Base-by-base conservation (phyloP, 2,113 vertebrate genomes). In the Apodemus speciosus region DNA sequence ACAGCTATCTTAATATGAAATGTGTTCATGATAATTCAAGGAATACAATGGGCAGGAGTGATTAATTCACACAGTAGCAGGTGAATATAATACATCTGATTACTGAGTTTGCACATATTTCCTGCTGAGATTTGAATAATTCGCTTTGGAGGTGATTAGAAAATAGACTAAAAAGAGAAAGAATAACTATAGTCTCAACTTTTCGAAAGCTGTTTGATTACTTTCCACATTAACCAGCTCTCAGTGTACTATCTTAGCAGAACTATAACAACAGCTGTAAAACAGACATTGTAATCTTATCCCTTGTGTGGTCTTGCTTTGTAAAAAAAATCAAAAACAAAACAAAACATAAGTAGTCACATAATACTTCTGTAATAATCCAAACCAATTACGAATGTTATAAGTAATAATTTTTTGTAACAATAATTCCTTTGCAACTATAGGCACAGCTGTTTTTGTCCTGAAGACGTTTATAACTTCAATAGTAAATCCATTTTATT, bases 21-120 rank as follows among this genome's bases (percentile, higher is more conserved):
- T 76, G 53, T 77, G 25, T 69, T 92, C 60, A 72, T 49, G 27
- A 43, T 92, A 90, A 92, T 92, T 95, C 35, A 60, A 66, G 15
- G 38, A 94, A 56, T 80, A 72, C 3, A 72, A 56, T 89, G 5
- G 60, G 23, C 32, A 40, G 30, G 27, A 83, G 30, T 87, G 35
- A 92, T 84, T 92, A 95, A 94, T 83, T 85, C 53, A 77, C 89
- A 79, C 6, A 7, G 15, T 68, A 71, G 15, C 1, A n/a, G 80
- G 7, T 86, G 89, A 94, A 92, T 79, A 87, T 11, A 75, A 71
- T 81, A 32, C 20, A 86, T 86, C n/a, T 89, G 73, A 92, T 92
- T 95, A 76, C 2, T 86, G 69, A 77, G 51, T 93, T 95, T 85
- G n/a, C 79, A 93, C 68, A n/a, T 69, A 92, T 58, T 94, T 92